Base-by-base conservation (phyloP, 2,797 vertebrate genomes). In the Cyprinodon diabolis region DNA sequence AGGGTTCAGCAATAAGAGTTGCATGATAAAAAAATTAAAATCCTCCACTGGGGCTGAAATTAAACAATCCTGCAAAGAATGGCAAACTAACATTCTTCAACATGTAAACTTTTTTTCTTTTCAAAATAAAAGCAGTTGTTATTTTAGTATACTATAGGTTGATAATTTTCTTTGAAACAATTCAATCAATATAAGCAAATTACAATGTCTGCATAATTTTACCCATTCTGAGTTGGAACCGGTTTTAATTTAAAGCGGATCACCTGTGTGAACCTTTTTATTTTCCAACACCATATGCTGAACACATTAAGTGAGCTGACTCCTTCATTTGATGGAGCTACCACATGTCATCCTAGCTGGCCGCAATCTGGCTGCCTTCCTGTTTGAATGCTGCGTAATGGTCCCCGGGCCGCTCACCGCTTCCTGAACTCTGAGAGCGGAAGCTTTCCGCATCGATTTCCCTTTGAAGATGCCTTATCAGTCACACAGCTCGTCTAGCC, bases 341-440 rank as follows among this genome's bases (percentile, higher is more conserved):
- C 90, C 95, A 96, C 94, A 95, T 95, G 93, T 94, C 91, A 91
- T 93, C 89, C 91, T 83, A 92, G 93, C 92, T 93, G 85, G 87
- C 93, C 93, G 89, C 92, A 92, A 89, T 93, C 93, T 92, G 92
- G 90, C 91, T 60, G 88, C 81, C 91, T 93, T 94, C 93, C 92
- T 93, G 92, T 90, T 86, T 89, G 89, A 94, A 91, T 89, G 92
- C 80, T 88, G 84, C 43, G 91, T 93, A 94, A 95, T 94, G 92
- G 92, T 93, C 94, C 94, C 94, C 75, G 90, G 91, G 90, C 89
- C 88, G 90, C 91, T 93, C 88, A 87, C 92, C 86, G 90, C 91
- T 93, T 95, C 93, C 92, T 93, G 93, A 94, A 93, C 92, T 92
- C 87, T 55, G 89, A 35, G 66, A 87, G 90, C 90, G 93, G 92